Conservation (phyloP, 2,888 invertebrate species). For the Tricholauxania praeusta region DNA sequence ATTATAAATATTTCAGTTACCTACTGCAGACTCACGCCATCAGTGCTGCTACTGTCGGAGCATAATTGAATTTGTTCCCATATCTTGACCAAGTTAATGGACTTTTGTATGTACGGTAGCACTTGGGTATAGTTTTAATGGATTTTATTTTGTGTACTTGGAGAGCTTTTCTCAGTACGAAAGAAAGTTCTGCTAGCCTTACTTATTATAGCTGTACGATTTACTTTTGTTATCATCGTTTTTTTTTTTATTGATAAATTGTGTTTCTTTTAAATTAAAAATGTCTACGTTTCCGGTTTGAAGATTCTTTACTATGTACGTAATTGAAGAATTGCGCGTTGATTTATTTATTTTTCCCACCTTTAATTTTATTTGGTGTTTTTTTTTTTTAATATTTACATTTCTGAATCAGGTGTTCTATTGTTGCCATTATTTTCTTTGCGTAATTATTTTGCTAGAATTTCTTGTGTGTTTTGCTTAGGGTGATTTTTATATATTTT, state of each 20-base stretch:
- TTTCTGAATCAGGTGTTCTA: too few relatives aligned
- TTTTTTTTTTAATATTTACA: too few relatives aligned
- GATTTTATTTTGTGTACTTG: conserved; percentile 36
- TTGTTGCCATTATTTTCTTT: too few relatives aligned
- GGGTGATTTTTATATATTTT: too few relatives aligned
- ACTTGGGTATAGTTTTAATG: conserved; percentile 17
- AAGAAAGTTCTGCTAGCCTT: background rate
- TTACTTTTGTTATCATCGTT: conserved; percentile 4
- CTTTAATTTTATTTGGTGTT: too few relatives aligned
- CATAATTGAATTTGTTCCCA: conserved; percentile 41
- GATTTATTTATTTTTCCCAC: too few relatives aligned
- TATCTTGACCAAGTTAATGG: conserved; percentile 35
- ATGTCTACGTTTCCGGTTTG: conserved; percentile 23
- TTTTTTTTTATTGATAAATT: conserved; percentile 28
- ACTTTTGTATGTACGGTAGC: conserved; percentile 14
- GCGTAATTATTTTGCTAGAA: too few relatives aligned
- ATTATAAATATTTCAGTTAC: conserved; percentile 31
- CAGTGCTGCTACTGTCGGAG: conserved; percentile 1
- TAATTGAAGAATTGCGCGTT: too few relatives aligned
- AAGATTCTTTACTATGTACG: too few relatives aligned
- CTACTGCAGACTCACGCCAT: conserved; percentile 18
- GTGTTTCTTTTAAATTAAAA: conserved; percentile 20
- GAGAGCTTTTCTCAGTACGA: conserved; percentile 4
- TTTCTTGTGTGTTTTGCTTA: too few relatives aligned
- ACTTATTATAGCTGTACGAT: background rate